Evolutionary conservation across 1,140 invertebrate species (phyloP).

Genomic region (Anastrepha obliqua): DNA sequence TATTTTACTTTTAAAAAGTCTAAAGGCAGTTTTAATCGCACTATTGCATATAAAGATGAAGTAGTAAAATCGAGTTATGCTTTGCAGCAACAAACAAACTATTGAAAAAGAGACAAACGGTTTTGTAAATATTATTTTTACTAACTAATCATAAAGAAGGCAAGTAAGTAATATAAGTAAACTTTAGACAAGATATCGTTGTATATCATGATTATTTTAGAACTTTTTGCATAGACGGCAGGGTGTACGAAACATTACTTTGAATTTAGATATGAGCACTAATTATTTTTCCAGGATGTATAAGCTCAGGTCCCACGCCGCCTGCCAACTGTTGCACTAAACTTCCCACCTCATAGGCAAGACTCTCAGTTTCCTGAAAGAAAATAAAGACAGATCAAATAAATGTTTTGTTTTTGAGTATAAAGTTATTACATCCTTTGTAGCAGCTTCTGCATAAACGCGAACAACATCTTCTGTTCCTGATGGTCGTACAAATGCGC

Average conservation of each 20-base stretch:
- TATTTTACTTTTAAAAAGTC: not conserved
- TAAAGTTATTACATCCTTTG: slow-evolving; percentile 76
- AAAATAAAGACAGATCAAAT: not conserved
- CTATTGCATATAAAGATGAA: not conserved
- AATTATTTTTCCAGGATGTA: slow-evolving; percentile 67
- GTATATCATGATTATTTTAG: not conserved
- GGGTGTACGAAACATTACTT: not conserved
- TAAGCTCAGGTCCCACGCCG: slow-evolving; percentile 79
- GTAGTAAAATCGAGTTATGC: not conserved
- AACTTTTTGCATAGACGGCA: not conserved
- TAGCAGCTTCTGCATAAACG: slow-evolving; percentile 95
- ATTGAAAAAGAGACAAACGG: not conserved
- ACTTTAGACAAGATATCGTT: not conserved
- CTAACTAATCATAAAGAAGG: slow-evolving; percentile 14
- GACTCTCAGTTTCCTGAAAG: slow-evolving; percentile 80
- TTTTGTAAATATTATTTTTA: not conserved
- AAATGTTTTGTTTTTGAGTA: not conserved
- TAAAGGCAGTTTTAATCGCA: not conserved
- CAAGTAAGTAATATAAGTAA: slow-evolving; percentile 14
- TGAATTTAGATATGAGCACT: slow-evolving; percentile 66
- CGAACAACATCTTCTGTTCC: slow-evolving; percentile 98
- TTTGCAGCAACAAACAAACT: not conserved
- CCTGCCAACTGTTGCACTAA: slow-evolving; percentile 86
- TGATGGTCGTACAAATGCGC: slow-evolving; percentile 95
- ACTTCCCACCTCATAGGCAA: slow-evolving; percentile 85